Evolutionary conservation across 1,140 invertebrate genomes (phyloP).

Genomic region (Brachionus asplanchnoidis): DNA sequence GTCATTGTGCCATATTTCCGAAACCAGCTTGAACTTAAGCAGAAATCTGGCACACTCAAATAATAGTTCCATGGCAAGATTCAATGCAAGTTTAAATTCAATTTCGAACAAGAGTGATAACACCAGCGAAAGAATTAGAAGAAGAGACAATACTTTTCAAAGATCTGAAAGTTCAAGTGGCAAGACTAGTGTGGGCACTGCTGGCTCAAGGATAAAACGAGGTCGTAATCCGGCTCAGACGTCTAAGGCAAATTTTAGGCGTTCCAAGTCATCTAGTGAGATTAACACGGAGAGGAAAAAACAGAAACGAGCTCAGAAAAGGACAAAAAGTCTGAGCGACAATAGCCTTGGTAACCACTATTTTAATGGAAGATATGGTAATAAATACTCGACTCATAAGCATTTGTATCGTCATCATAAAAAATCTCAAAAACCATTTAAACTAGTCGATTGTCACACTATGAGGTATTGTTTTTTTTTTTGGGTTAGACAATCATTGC

Average conservation of each 20-base stretch:
- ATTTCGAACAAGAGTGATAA: neutral
- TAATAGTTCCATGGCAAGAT: neutral
- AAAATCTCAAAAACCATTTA: conserved; percentile 6
- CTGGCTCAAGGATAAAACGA: neutral
- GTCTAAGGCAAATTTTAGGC: neutral
- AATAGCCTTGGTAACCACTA: neutral
- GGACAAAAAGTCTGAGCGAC: neutral
- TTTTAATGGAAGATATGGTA: neutral
- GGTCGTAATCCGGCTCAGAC: neutral
- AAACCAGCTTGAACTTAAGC: neutral
- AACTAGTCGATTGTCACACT: neutral
- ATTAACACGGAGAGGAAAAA: neutral
- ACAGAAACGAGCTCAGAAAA: neutral
- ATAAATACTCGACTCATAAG: neutral
- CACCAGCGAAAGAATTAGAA: neutral
- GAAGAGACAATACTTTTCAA: neutral
- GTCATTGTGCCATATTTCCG: neutral
- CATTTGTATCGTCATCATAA: conserved; percentile 21
- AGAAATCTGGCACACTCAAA: neutral
- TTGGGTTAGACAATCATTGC: neutral
- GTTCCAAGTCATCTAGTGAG: neutral
- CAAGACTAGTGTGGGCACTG: neutral
- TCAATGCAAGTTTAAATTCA: neutral
- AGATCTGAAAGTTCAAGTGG: neutral
- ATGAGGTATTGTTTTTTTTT: neutral